A percentile compares a stretch with the other conserved stretches of the same genome.
Evolutionary conservation across 2,113 vertebrate genomes (phyloP).

Genomic region (Cairina moschata): DNA sequence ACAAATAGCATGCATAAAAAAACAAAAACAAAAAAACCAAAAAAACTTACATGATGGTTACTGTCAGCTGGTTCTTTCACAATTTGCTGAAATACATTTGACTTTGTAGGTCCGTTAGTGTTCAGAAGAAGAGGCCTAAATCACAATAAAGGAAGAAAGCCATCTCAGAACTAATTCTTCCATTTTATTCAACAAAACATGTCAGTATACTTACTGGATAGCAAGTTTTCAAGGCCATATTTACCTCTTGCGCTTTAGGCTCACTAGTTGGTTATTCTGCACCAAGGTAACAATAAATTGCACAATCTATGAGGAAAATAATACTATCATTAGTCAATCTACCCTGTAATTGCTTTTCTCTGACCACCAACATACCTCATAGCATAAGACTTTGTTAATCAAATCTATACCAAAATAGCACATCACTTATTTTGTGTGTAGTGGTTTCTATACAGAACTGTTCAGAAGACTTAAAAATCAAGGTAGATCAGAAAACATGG

Average conservation of each 20-base stretch:
- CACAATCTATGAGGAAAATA: slow-evolving; percentile 83
- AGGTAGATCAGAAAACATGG: background rate
- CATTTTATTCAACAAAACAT: background rate
- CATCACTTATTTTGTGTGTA: background rate
- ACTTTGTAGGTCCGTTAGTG: slow-evolving; percentile 87
- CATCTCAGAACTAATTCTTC: background rate
- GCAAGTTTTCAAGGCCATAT: background rate
- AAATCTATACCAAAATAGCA: background rate
- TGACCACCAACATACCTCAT: background rate
- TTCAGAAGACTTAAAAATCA: background rate
- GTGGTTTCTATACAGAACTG: background rate
- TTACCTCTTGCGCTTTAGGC: slow-evolving; percentile 96
- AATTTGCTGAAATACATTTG: slow-evolving; percentile 90
- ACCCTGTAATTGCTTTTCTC: background rate
- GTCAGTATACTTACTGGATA: background rate
- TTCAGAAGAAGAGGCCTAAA: slow-evolving; percentile 90
- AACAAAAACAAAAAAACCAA: no score
- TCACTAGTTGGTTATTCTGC: slow-evolving; percentile 93
- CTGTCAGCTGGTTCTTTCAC: slow-evolving; percentile 87
- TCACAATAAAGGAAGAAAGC: background rate
- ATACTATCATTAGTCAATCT: background rate
- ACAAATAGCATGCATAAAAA: background rate
- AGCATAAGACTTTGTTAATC: background rate
- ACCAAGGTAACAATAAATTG: slow-evolving; percentile 96
- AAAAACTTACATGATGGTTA: slow-evolving; percentile 79